Percentiles rank a stretch among this genome's conserved stretches.
These are phyloP conservation scores for Thryonomys swinderianus DNA, from an alignment of 2,113 vertebrate genomes.

Conservation along the genomic window DNA sequence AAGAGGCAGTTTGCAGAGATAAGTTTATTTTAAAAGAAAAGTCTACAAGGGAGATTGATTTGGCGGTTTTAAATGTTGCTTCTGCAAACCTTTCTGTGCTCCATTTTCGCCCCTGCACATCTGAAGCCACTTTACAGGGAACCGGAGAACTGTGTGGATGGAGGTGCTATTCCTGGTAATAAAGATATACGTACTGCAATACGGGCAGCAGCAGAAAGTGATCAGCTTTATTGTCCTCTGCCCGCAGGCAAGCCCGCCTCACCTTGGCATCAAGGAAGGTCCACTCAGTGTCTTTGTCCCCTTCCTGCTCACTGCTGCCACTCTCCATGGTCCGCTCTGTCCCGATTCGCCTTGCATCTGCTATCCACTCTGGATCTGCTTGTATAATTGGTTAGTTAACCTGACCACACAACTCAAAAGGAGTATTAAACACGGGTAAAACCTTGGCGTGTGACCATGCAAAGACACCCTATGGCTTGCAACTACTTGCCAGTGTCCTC, in stretches of 20 bases:
- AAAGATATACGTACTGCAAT: background rate
- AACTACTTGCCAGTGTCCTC: fast-evolving
- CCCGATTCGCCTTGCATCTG: too few species aligned
- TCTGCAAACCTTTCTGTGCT: background rate
- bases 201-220: fast-evolving
- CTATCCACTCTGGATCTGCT: fast-evolving
- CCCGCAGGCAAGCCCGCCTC: fast-evolving
- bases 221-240: background rate
- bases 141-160: background rate
- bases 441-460: fast-evolving
- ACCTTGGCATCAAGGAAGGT: fast-evolving
- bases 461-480: fast-evolving
- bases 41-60: constrained; percentile 49
- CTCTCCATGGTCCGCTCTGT: fast-evolving
- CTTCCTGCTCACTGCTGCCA: background rate
- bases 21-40: constrained; percentile 64
- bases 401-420: background rate
- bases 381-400: background rate
- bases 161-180: background rate
- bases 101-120: background rate
- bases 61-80: background rate
- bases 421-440: background rate
- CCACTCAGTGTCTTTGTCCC: fast-evolving
- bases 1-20: constrained; percentile 52
- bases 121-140: background rate